A percentile compares a stretch with the other conserved stretches of the same genome.
These are phyloP conservation scores for Drosophila bocqueti DNA, from an alignment of 1,140 invertebrate genomes.

Conservation along the genomic window DNA sequence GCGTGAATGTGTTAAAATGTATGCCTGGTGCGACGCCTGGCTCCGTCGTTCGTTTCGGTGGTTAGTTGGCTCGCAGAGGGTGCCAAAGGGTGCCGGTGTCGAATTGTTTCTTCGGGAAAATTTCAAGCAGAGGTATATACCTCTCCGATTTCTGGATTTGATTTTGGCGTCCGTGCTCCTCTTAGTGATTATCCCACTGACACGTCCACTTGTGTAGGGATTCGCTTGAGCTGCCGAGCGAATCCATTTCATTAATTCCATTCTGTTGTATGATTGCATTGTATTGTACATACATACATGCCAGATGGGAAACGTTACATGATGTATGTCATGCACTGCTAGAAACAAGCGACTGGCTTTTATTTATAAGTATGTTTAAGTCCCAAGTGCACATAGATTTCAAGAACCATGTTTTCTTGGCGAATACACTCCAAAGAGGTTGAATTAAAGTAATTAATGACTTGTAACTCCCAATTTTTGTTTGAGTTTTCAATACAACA, in stretches of 20 bases:
- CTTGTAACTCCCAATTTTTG: neutral
- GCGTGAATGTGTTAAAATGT: conserved; percentile 59
- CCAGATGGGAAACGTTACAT: neutral
- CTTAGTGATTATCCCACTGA: conserved; percentile 17
- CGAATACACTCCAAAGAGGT: neutral
- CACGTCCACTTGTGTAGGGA: conserved; percentile 1
- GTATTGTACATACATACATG: conserved; percentile 23
- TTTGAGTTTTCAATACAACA: neutral
- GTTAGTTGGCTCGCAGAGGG: conserved; percentile 2
- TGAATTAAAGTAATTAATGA: neutral
- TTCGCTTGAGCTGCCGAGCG: conserved; percentile 18
- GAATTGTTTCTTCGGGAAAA: conserved; percentile 18
- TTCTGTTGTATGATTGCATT: conserved; percentile 37
- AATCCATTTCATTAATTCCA: conserved; percentile 44
- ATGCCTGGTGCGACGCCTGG: conserved; percentile 9
- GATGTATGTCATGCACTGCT: neutral
- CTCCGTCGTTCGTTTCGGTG: neutral
- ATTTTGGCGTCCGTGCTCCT: neutral
- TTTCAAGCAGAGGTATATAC: neutral
- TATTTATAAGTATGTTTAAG: neutral
- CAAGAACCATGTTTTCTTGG: neutral
- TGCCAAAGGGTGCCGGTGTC: conserved; percentile 7
- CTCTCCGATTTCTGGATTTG: conserved; percentile 1
- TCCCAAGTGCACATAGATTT: neutral
- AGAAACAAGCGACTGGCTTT: neutral